Evolutionary conservation across 2,113 vertebrate species (phyloP), one percentile per base, ranked within the genome.

Genomic region (Sminthopsis crassicaudata): DNA sequence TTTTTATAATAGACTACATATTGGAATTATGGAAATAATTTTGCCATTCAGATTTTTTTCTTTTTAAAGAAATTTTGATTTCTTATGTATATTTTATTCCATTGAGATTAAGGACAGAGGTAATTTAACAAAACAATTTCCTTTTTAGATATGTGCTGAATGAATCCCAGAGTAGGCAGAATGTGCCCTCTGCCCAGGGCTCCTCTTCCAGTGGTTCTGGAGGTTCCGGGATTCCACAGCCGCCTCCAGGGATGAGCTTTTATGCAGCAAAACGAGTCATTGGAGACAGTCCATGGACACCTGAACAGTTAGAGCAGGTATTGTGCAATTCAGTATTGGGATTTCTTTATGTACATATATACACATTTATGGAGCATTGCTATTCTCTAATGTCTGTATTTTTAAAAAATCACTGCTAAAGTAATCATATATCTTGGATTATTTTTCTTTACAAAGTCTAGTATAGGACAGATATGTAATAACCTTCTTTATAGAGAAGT

Each of bases 251-350:
- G 89, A 99, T 99, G 99, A 99, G 99, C 95, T 99, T 99, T 96
- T 99, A 99, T 94, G 99, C 99, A 95, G 99, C 99, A 94, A 99
- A 99, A 93, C 99, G 99, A 96, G 99, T 99, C 94, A 99, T 99
- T 96, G 99, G 99, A 96, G 99, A 99, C 97, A 99, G 98, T 36
- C 99, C 99, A 1, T 99, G 99, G 99, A 99, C 99, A 19, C 99
- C 99, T 25, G 99, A 99, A 97, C 99, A 99, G 92, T 97, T 99
- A 36, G 99, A 99, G 97, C 99, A 99, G 99, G 99, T 99, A 98
- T 91, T 95, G 10, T 30, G 52, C 12, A 10, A n/a, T 53, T n/a
- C 36, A 16, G 1, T n/a, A 42, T 19, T 84, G 36, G 67, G 19
- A n/a, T 84, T 76, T 84, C 2, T 84, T 84, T 6, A 42, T 84